phyloP scores from a whole-genome alignment of 1,140 invertebrate species.

The Ephestia elutella region DNA sequence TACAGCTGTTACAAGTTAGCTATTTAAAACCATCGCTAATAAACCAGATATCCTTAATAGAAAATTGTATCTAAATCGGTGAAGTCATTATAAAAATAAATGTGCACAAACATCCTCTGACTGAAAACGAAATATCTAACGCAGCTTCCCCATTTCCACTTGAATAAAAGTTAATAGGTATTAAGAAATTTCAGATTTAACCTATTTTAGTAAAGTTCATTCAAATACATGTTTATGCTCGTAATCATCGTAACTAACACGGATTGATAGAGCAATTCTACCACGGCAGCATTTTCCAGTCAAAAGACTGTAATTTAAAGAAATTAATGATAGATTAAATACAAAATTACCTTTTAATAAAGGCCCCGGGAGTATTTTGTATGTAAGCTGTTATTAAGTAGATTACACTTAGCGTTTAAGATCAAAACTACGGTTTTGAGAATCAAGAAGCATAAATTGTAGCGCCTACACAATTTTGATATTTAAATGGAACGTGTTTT shows the following conservation, averaged over 20 bases:
- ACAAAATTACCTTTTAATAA: slow-evolving; percentile 58
- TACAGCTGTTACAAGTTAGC: too few relatives aligned
- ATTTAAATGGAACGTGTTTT: not conserved
- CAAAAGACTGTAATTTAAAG: slow-evolving; percentile 43
- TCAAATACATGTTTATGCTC: too few relatives aligned
- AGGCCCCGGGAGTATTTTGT: slow-evolving; percentile 25
- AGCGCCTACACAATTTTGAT: not conserved
- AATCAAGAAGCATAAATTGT: slow-evolving; percentile 5
- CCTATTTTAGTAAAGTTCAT: too few relatives aligned
- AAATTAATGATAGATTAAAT: slow-evolving; percentile 50
- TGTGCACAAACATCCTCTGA: too few relatives aligned
- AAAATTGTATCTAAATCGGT: too few relatives aligned
- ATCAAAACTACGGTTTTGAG: slow-evolving; percentile 4
- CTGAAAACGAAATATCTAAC: too few relatives aligned
- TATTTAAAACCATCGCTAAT: too few relatives aligned
- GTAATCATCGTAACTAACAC: slow-evolving; percentile 3
- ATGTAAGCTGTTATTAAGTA: slow-evolving; percentile 17
- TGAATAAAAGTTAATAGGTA: too few relatives aligned
- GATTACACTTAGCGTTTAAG: slow-evolving; percentile 2
- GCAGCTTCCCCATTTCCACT: too few relatives aligned
- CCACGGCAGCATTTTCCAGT: slow-evolving; percentile 23
- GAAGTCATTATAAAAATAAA: too few relatives aligned
- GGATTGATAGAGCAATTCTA: slow-evolving; percentile 33
- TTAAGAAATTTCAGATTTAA: too few relatives aligned
- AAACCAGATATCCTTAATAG: too few relatives aligned